A percentile compares a stretch with the other conserved stretches of the same genome.
Evolutionary conservation across 2,888 invertebrate species (phyloP).

Genomic region (Troglohyphantes excavatus): DNA sequence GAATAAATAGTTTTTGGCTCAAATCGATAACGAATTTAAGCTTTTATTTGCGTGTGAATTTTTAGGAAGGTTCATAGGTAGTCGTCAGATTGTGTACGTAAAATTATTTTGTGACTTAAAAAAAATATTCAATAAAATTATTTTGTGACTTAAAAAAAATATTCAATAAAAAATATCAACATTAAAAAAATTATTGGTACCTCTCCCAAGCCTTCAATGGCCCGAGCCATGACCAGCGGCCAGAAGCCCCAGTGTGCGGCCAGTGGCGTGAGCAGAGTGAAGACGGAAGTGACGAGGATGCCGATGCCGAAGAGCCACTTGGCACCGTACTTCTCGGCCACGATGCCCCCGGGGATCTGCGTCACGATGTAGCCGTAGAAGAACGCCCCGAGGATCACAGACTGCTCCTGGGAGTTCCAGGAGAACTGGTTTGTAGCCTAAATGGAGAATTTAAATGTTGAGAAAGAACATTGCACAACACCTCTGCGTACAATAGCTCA

Average conservation of each 20-base stretch:
- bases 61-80: too few relatives aligned
- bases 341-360: constrained; percentile 91
- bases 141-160: too few relatives aligned
- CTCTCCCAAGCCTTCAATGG: constrained; percentile 91
- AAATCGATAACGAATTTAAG: too few relatives aligned
- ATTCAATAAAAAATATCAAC: too few relatives aligned
- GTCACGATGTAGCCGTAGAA: constrained; percentile 94
- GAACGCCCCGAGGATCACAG: constrained; percentile 88
- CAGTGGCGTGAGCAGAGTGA: constrained; percentile 91
- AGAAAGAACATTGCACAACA: too few relatives aligned
- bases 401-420: constrained; percentile 90
- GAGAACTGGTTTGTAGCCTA: constrained; percentile 57
- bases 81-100: too few relatives aligned
- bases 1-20: too few relatives aligned
- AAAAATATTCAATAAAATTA: too few relatives aligned
- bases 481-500: too few relatives aligned
- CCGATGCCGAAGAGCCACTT: constrained; percentile 92
- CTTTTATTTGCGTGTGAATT: too few relatives aligned
- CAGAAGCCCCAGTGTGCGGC: constrained; percentile 89
- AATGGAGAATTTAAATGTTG: too few relatives aligned
- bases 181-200: constrained; percentile 83
- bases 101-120: too few relatives aligned
- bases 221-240: constrained; percentile 88
- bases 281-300: constrained; percentile 86
- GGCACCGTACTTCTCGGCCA: constrained; percentile 92